Conservation (phyloP, 2,113 vertebrate species). For the Tapirus terrestris region DNA sequence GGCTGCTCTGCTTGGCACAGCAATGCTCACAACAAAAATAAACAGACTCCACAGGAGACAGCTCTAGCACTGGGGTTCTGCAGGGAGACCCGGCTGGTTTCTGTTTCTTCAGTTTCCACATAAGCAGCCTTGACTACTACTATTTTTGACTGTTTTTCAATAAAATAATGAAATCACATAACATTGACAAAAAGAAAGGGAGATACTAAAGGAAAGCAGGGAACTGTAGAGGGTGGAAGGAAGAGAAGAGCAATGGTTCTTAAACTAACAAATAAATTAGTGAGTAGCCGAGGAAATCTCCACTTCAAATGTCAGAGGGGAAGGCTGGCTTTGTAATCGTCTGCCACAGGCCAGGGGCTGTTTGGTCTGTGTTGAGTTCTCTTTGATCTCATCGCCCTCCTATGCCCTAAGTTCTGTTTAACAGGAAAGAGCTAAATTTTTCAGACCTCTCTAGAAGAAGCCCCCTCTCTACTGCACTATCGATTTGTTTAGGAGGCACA, state of each 20-base stretch:
- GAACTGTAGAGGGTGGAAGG: fast-evolving
- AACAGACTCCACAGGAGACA: not conserved
- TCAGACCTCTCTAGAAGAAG: not conserved
- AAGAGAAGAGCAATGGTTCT: not conserved
- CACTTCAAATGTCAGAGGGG: not conserved
- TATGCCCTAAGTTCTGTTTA: not conserved
- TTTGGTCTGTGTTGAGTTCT: not conserved
- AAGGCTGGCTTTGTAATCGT: not conserved
- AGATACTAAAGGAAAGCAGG: not conserved
- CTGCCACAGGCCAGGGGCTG: not conserved
- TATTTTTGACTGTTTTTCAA: not conserved
- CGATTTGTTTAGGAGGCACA: not conserved
- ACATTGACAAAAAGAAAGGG: not conserved
- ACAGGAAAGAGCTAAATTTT: not conserved
- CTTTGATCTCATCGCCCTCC: not conserved
- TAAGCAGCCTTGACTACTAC: not conserved
- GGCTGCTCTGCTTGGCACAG: not conserved
- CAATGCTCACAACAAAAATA: fast-evolving
- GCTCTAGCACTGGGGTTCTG: fast-evolving
- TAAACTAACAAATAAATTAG: fast-evolving
- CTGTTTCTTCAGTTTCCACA: not conserved
- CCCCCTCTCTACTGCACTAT: not conserved
- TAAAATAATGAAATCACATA: not conserved
- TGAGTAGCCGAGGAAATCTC: fast-evolving
- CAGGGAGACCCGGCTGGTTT: not conserved